These are phyloP conservation scores for Cuniculus paca DNA, from an alignment of 2,797 vertebrate genomes.

Conservation along the genomic window DNA sequence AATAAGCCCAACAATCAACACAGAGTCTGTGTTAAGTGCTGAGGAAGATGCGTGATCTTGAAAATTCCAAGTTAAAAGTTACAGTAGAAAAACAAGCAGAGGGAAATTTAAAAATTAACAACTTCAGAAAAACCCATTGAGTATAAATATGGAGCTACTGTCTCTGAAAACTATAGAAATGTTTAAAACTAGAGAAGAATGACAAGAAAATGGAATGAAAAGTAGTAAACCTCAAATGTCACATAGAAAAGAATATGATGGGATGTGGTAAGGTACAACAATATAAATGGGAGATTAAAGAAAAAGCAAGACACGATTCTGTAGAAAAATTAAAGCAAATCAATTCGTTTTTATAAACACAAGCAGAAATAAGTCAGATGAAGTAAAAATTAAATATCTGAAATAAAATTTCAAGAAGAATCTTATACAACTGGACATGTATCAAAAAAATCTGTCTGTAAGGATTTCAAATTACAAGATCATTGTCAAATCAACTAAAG, in stretches of 20 bases:
- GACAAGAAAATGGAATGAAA: constrained; percentile 92
- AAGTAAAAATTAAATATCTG: not conserved
- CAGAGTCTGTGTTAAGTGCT: too few species aligned
- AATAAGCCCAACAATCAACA: too few species aligned
- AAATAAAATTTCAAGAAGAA: not conserved
- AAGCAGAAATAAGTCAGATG: not conserved
- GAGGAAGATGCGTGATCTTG: constrained; percentile 88
- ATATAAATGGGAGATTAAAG: constrained; percentile 89
- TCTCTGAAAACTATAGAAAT: constrained; percentile 86
- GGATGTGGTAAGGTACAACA: constrained; percentile 90
- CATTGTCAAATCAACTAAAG: not conserved
- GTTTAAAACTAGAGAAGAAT: constrained; percentile 91
- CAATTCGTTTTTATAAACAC: constrained; percentile 66
- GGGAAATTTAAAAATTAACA: constrained; percentile 88
- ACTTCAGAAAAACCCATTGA: constrained; percentile 90
- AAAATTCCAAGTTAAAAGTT: constrained; percentile 93
- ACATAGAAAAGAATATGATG: constrained; percentile 87
- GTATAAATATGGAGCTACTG: constrained; percentile 80
- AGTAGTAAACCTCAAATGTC: constrained; percentile 87
- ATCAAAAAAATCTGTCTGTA: too few species aligned
- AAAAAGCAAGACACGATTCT: constrained; percentile 91
- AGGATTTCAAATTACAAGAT: not conserved
- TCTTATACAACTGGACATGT: not conserved
- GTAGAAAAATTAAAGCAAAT: constrained; percentile 94
- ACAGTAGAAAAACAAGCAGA: constrained; percentile 91